Base-by-base conservation (phyloP, 2,113 vertebrate species). In the Argyrosomus japonicus region DNA sequence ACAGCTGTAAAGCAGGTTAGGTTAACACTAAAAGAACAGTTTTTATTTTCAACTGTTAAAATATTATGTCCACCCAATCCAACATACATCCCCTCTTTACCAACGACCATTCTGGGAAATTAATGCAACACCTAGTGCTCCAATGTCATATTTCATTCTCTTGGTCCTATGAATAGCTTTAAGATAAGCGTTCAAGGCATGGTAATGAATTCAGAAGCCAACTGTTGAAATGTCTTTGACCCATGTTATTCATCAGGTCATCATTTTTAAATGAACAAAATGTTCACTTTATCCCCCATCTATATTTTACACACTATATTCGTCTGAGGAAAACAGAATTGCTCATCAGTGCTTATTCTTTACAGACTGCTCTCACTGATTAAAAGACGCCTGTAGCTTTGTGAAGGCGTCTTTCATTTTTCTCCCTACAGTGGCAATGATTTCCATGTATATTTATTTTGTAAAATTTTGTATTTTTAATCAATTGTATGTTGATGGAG, bases 211-310 rank as follows among this genome's bases (percentile, higher is more conserved):
- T 76, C 71, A 75, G 45, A 54, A 21, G 27, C 47, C 13, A 19
- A 53, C 56, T 60, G 13, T 13, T 56, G 77, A 77, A 77, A 79
- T 70, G 32, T 73, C 75, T 79, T 63, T 76, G 72, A 82, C 65
- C 82, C 56, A 45, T 2, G 36, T 51, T 25, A n/a, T 54, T 86
- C 76, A 60, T 74, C 56, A 78, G 65, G 48, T 54, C 32, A 53
- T 62, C 27, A 36, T 82, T 75, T 64, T 82, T 56, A 25, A 65
- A 75, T 43, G 29, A 79, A 72, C 45, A 9, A 2, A 82, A 72
- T 23, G 48, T 58, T 58, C 75, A 23, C 19, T 86, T 68, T 17
- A 56, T 69, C 17, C 56, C 27, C 23, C 29, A 23, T 56, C 19
- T 4, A 36, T 68, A 77, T 80, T 75, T 81, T 25, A 48, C 57